Conservation (phyloP, 2,113 vertebrate species). For the Sisor rabdophorus region DNA sequence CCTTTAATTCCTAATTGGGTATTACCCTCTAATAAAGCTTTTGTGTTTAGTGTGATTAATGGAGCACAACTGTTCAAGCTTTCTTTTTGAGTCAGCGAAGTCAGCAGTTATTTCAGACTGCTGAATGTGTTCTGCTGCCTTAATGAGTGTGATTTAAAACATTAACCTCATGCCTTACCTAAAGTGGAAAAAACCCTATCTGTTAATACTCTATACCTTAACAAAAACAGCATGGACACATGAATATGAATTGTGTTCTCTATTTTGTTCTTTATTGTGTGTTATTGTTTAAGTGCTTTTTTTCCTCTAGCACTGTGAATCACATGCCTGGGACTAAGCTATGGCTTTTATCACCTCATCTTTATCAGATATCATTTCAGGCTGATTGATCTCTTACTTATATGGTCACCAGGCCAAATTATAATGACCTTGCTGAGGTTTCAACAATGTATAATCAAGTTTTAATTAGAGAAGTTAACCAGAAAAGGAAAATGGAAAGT, state of each 20-base stretch:
- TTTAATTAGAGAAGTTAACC: constrained; percentile 12
- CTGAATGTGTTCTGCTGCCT: constrained; percentile 43
- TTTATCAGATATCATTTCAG: constrained; percentile 7
- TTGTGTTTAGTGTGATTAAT: constrained; percentile 50
- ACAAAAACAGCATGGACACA: not conserved
- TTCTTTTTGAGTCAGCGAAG: constrained; percentile 27
- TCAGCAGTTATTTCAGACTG: constrained; percentile 53
- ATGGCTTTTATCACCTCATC: constrained; percentile 4
- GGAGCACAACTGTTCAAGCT: constrained; percentile 61
- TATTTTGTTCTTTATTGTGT: not conserved
- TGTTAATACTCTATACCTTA: no score
- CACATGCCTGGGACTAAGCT: not conserved
- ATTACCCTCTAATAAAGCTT: constrained; percentile 5
- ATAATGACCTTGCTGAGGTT: not conserved
- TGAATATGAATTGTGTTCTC: not conserved
- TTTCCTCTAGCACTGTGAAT: not conserved
- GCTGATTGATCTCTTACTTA: not conserved
- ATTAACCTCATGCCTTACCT: not conserved
- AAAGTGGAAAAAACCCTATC: not conserved
- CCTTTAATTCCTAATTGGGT: not conserved
- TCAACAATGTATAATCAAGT: constrained; percentile 1
- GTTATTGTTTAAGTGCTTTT: not conserved
- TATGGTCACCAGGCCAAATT: not conserved
- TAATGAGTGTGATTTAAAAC: constrained; percentile 3
- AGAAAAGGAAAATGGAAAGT: constrained; percentile 4